Evolutionary conservation across 2,888 invertebrate genomes (phyloP), one percentile per base, ranked within the genome.

Genomic region (Epiblema foenella): DNA sequence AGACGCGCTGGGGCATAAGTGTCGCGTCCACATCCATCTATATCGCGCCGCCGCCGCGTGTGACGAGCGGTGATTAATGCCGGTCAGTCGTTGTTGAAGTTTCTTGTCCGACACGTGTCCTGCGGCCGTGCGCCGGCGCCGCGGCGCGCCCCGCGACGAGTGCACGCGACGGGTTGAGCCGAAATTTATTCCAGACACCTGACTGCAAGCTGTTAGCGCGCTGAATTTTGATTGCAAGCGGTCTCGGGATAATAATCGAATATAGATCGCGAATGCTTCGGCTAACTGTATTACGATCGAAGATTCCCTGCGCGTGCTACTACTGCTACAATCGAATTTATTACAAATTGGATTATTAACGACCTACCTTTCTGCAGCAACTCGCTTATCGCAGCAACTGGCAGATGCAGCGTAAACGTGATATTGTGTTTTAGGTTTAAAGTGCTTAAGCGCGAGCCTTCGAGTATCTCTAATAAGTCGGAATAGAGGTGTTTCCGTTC

Each of bases 31-130:
- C 20, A 56, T 42, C 17, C 54, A 24, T 65, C 54, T 42, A 7
- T 39, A 18, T 51, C 49, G 52, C 49, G 12, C 54, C 39, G 8
- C 8, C 9, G 8, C 17, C 7, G 17, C 39, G 51, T 0, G 60
- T 33, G 33, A 15, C 18, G 51, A 8, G 37, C 29, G 58, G 65
- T 67, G 59, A 68, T 68, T 68, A 52, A 68, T 68, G 67, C 37
- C 59, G 39, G 24, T 11, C 59, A 24, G 52, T 52, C 60, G 60
- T 60, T 39, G 68, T 33, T 49, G 46, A 33, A 56, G 57, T n/a
- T n/a, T n/a, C n/a, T n/a, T 12, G 11, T 15, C 39, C 33, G 33
- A 2, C 33, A 2, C 33, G 33, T 7, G 33, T 12, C 51, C 18
- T 20, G 51, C 18, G 37, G 5, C 20, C 63, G 12, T 18, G 51